A percentile compares a stretch with the other conserved stretches of the same genome.
These are phyloP conservation scores for Agapostemon virescens DNA, from an alignment of 2,888 invertebrate genomes.

Conservation along the genomic window DNA sequence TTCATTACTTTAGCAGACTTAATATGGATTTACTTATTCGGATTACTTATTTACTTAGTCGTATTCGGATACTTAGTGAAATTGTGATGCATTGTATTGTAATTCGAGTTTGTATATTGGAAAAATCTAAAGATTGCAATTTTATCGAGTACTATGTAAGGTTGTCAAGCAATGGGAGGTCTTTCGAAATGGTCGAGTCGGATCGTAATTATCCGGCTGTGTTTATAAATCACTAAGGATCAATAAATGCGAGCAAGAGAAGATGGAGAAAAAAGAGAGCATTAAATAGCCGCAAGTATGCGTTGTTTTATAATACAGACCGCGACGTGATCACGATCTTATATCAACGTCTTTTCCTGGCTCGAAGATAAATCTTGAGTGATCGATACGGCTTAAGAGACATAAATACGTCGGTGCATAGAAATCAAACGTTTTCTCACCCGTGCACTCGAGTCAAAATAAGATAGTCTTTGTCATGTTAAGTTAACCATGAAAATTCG, in stretches of 20 bases:
- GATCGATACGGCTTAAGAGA: constrained; percentile 48
- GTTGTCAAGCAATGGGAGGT: background rate
- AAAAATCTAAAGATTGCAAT: background rate
- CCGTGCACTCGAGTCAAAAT: background rate
- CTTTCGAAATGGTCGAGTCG: background rate
- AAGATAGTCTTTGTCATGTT: background rate
- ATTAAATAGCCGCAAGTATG: constrained; percentile 47
- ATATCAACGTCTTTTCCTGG: constrained; percentile 64
- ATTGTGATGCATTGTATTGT: background rate
- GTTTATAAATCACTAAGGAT: constrained; percentile 62
- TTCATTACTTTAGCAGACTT: background rate
- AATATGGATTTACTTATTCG: background rate
- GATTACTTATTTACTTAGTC: too few species aligned
- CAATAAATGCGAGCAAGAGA: constrained; percentile 55
- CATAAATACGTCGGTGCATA: constrained; percentile 60
- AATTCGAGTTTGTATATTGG: too few species aligned
- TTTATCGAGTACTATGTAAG: background rate
- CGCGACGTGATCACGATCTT: constrained; percentile 56
- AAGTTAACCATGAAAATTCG: background rate
- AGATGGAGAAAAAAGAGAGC: constrained; percentile 22
- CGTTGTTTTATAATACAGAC: constrained; percentile 61
- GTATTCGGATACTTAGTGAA: background rate
- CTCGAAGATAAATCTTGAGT: constrained; percentile 62
- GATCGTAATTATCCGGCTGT: constrained; percentile 57
- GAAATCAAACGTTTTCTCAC: constrained; percentile 58